phyloP scores from a whole-genome alignment of 2,113 vertebrate genomes.

The Etia nguti region DNA sequence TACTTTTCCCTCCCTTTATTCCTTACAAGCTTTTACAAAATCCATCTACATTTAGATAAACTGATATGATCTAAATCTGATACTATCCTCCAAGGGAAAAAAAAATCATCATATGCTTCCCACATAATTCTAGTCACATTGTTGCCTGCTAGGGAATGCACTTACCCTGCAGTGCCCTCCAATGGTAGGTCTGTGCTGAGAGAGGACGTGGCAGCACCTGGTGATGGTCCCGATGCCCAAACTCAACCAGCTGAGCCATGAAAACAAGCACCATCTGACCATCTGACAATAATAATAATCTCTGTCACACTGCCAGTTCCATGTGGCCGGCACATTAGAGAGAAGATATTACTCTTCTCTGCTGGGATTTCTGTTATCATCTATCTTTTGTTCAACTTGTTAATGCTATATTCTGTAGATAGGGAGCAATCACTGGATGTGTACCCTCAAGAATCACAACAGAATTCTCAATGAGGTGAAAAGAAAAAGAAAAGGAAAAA shows the following conservation, averaged over 20 bases:
- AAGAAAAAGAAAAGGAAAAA: neutral
- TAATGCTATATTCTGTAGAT: neutral
- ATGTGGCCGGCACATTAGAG: conserved; percentile 17
- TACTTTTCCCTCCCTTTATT: neutral
- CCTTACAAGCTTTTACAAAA: neutral
- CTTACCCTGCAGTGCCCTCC: conserved; percentile 56
- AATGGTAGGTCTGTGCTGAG: conserved; percentile 40
- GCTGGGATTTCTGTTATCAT: neutral
- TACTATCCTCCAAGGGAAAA: neutral
- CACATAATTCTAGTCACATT: neutral
- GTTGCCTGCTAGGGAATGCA: neutral
- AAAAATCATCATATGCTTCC: neutral
- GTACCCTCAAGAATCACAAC: neutral
- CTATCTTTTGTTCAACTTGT: neutral
- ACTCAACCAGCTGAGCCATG: conserved; percentile 63
- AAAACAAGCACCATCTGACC: conserved; percentile 66
- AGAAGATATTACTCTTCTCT: conserved; percentile 5
- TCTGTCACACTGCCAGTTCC: conserved; percentile 50
- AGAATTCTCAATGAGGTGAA: neutral
- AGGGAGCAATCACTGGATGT: neutral
- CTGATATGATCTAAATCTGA: neutral
- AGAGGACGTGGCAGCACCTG: conserved; percentile 44
- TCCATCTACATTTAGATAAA: neutral
- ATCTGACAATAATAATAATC: conserved; percentile 62
- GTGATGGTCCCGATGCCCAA: conserved; percentile 50